Percentiles rank a stretch among this genome's conserved stretches.
Conservation (phyloP, 2,888 invertebrate species). For the Nomada fucata region DNA sequence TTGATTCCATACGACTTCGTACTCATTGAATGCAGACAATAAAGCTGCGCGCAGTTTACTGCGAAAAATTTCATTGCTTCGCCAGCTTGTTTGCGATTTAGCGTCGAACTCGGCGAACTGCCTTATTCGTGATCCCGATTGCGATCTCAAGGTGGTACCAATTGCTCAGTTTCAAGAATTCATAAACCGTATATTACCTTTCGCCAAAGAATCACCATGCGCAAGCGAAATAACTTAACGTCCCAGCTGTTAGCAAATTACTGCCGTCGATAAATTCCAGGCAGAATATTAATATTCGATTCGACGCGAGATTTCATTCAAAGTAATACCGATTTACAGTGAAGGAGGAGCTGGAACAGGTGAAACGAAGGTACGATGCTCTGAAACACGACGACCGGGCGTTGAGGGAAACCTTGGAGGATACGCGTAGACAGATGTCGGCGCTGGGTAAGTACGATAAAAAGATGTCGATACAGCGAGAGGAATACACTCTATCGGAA, state of each 20-base stretch:
- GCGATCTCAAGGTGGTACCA: not conserved
- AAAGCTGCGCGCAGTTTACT: not conserved
- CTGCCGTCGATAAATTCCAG: not conserved
- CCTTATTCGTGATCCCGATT: not conserved
- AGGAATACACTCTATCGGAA: not conserved
- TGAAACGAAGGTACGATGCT: not conserved
- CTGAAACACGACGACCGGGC: constrained; percentile 23
- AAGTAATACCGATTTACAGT: constrained; percentile 27
- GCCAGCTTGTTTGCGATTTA: not conserved
- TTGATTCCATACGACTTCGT: not conserved
- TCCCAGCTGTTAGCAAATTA: no score
- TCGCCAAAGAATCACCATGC: no score
- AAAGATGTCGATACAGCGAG: not conserved
- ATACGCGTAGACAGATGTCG: constrained; percentile 28
- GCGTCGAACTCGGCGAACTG: not conserved
- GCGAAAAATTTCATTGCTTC: not conserved
- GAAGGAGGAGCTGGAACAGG: constrained; percentile 3
- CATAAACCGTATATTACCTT: not conserved
- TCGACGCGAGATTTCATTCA: not conserved
- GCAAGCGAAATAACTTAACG: no score
- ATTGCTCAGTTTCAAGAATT: not conserved
- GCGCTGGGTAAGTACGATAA: constrained; percentile 30
- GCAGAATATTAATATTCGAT: not conserved
- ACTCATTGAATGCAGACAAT: not conserved
- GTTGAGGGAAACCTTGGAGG: constrained; percentile 17